Evolutionary conservation across 2,888 invertebrate species (phyloP).

Genomic region (Dioctria rufipes): DNA sequence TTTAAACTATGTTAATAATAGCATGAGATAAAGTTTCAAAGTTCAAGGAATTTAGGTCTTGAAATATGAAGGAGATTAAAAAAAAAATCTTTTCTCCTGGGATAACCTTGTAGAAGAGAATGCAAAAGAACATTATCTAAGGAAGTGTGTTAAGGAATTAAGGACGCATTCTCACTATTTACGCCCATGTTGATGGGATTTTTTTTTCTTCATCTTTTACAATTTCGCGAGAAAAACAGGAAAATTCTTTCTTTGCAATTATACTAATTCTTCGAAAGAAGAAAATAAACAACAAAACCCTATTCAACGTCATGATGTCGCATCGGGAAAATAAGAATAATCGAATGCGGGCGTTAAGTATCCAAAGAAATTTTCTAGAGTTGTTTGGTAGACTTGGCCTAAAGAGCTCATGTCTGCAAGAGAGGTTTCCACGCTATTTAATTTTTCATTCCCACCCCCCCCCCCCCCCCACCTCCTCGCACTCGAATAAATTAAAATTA

Average conservation of each 20-base stretch:
- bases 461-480: neutral
- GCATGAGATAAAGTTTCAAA: neutral
- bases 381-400: neutral
- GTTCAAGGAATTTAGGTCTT: neutral
- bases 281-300: neutral
- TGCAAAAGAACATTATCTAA: no score
- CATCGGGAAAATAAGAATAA: neutral
- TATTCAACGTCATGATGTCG: neutral
- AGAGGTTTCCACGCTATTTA: neutral
- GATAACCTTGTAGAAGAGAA: no score
- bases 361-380: neutral
- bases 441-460: neutral
- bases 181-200: no score
- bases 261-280: no score
- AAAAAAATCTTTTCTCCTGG: neutral
- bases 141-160: no score
- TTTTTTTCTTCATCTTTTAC: no score
- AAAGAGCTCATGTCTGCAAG: neutral
- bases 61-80: neutral
- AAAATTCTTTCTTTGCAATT: no score
- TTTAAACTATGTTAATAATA: neutral
- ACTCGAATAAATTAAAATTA: constrained; percentile 36
- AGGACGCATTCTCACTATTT: no score
- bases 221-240: no score
- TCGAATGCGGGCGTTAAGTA: constrained; percentile 7